Evolutionary conservation across 2,888 invertebrate species (phyloP), one percentile per base, ranked within the genome.

Genomic region (Gnatocerus cornutus): DNA sequence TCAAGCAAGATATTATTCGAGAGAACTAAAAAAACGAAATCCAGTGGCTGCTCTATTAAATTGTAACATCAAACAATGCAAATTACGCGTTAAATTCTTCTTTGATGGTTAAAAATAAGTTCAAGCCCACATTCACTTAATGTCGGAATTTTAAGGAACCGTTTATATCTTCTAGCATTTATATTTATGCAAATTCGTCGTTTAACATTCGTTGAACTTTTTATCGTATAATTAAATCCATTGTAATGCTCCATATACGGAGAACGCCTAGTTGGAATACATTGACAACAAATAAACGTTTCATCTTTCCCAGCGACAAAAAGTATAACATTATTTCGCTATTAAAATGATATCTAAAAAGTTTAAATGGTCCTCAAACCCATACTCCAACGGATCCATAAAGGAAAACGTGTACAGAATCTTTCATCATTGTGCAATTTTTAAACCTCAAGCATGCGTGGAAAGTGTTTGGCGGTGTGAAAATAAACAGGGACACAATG

Each of bases 191-290:
- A 61, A 68, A 53, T 61, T 58, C 48, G 43, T 29, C 29, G 52
- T 61, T 53, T 53, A 68, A 61, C 68, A 68, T 68, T 68, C 59
- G 58, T 52, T 55, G 52, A 68, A 68, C 68, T 58, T 66, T 66
- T 58, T 53, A 53, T 61, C 68, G 21, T 12, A 10, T 65, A 53
- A 61, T 45, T 61, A 45, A 30, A 52, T 68, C 61, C 46, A 41
- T 58, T 59, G 46, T 59, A 5, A 10, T 13, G 46, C 14, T 59
- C 59, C 46, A 59, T 46, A 59, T 29, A 59, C 46, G 59, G 30
- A 59, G 45, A 13, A 30, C 59, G 45, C 45, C 33, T 41, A 56
- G 27, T 56, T 27, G n/a, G 43, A 41, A 43, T 55, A 39, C 27
- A 9, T 16, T 7, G 9, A 21, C 13, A 50, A 41, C 56, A 56